Evolutionary conservation across 2,797 vertebrate genomes (phyloP).

Genomic region (Muscicapa comitata): DNA sequence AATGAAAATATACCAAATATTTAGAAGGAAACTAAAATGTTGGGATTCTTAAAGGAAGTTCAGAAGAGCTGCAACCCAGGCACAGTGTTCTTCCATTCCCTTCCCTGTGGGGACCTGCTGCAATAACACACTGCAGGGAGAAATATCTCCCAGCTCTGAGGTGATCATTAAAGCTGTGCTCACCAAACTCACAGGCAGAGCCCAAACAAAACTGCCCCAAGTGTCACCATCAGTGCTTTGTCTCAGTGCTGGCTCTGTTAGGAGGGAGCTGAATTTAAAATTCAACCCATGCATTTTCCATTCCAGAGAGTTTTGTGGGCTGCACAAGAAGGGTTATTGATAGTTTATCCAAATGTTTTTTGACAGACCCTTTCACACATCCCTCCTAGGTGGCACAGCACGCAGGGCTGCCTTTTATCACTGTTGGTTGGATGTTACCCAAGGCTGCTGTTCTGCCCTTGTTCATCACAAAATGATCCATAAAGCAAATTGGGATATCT

Average conservation of each 20-base stretch:
- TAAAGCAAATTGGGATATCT: conserved; percentile 54
- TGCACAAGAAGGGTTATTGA: conserved; percentile 31
- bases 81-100: not conserved
- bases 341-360: conserved; percentile 53
- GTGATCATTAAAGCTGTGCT: not conserved
- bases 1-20: not conserved
- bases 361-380: conserved; percentile 52
- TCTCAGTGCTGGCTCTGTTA: not conserved
- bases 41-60: not conserved
- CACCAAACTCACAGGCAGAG: not conserved
- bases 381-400: conserved; percentile 34
- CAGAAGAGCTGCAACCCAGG: not conserved
- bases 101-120: not conserved
- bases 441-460: conserved; percentile 47
- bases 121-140: not conserved
- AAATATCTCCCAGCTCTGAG: not conserved
- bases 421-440: conserved; percentile 37
- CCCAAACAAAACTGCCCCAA: not conserved
- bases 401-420: conserved; percentile 21
- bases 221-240: not conserved
- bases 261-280: not conserved
- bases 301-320: conserved; percentile 25
- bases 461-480: conserved; percentile 51
- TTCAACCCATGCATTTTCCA: not conserved
- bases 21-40: not conserved